These are phyloP conservation scores for Pterois miles DNA, from an alignment of 2,797 vertebrate species.

Conservation along the genomic window DNA sequence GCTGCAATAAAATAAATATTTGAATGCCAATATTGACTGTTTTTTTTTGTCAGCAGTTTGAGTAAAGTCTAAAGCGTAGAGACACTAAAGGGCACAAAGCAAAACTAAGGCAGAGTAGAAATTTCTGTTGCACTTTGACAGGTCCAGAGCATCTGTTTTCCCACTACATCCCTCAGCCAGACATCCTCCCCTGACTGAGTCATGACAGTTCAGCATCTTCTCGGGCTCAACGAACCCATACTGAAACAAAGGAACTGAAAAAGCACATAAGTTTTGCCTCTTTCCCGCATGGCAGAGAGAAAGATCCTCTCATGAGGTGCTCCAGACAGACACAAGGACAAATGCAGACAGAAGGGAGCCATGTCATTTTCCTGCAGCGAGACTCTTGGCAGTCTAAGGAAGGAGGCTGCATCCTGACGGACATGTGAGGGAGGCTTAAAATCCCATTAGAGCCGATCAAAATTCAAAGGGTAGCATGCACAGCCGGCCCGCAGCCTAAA, in stretches of 20 bases:
- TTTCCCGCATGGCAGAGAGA: neutral
- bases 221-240: neutral
- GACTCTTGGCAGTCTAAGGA: conserved; percentile 38
- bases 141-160: conserved; percentile 11
- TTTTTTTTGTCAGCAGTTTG: neutral
- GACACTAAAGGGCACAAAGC: neutral
- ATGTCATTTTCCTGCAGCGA: conserved; percentile 16
- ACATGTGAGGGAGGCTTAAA: conserved; percentile 65
- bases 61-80: neutral
- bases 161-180: conserved; percentile 14
- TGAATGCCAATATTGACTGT: neutral
- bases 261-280: neutral
- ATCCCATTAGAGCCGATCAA: conserved; percentile 75
- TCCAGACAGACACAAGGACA: conserved; percentile 11
- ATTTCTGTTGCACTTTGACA: conserved; percentile 7
- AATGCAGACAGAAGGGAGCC: conserved; percentile 16
- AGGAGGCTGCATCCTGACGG: conserved; percentile 60
- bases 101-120: neutral
- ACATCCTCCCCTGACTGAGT: conserved; percentile 40
- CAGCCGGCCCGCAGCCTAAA: conserved; percentile 62
- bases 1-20: neutral
- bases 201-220: conserved; percentile 30
- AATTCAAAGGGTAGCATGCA: conserved; percentile 71
- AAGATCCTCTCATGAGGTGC: conserved; percentile 26
- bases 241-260: conserved; percentile 5